Base-by-base conservation (phyloP, 2,113 vertebrate genomes). In the Fulica atra region DNA sequence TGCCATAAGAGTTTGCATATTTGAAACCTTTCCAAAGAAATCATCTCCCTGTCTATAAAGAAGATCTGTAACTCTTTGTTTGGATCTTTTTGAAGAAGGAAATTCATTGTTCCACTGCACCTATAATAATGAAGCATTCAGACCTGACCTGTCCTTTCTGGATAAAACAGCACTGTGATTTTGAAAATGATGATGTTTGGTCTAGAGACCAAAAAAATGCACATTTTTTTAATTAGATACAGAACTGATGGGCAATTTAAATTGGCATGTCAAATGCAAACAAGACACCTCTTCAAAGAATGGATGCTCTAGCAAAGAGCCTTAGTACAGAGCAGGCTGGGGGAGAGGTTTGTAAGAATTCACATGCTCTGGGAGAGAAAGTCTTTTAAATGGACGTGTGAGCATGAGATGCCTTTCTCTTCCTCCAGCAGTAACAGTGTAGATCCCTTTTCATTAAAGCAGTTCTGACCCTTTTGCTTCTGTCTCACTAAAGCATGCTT, bases 401-500 rank as follows among this genome's bases (percentile, higher is more conserved):
- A 92, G 35, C 28, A 79, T 40, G 81, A 81, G 50, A 61, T 80
- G 21, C 9, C 25, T 20, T 1, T 87, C 14, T 79, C 12, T 79
- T 91, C 42, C 53, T 87, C 29, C 17, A 65, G 26, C 50, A 60
- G 1, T 33, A 69, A 60, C 59, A 89, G 64, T n/a, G 64, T 53
- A 70, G 51, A 54, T 83, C 68, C n/a, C 29, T 84, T 86, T 93
- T 84, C 88, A 35, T 80, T 92, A 74, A 94, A 85, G 57, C 63
- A 86, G 25, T 76, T 88, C 57, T 85, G 82, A n/a, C n/a, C 60
- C 48, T 89, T 88, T 63, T 95, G 50, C 79, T 85, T 91, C 50
- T 95, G 24, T 87, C 40, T 84, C 50, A 42, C 88, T 46, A 64
- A 95, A 56, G 83, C 23, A 4, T 66, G 28, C 70, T 68, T 76